Percentiles rank a stretch among this genome's conserved stretches.
These are phyloP conservation scores for Stichodactyla helianthus DNA, from an alignment of 64 coral and sea anemone species.

Conservation along the genomic window DNA sequence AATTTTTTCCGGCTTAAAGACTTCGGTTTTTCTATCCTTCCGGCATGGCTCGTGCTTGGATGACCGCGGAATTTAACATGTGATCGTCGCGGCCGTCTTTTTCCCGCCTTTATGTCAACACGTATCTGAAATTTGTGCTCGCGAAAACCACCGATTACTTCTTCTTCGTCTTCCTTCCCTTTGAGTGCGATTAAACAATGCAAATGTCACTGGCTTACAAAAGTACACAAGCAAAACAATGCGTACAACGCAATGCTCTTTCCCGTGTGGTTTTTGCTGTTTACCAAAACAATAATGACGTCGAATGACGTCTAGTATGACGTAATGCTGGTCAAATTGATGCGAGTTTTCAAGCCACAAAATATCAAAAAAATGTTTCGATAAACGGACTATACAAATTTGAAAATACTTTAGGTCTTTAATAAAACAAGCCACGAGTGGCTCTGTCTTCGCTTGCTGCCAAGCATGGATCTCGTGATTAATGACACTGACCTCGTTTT, in stretches of 20 bases:
- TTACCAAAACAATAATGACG: not conserved
- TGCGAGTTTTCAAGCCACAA: no score
- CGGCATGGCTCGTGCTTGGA: not conserved
- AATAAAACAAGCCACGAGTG: no score
- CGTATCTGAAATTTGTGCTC: not conserved
- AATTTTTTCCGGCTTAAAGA: not conserved
- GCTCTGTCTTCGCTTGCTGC: no score
- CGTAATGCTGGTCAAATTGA: not conserved
- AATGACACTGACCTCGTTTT: no score
- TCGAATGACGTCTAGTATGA: not conserved
- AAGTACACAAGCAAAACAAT: not conserved
- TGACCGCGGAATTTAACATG: not conserved
- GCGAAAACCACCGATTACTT: not conserved
- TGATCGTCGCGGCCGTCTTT: not conserved
- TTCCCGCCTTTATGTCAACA: not conserved
- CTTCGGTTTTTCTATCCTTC: not conserved
- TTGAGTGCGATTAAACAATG: not conserved
- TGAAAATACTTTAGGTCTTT: no score
- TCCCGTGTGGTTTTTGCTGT: not conserved
- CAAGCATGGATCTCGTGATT: no score
- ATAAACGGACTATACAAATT: no score
- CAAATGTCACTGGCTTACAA: not conserved
- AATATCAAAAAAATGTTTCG: no score
- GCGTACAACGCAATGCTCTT: not conserved
- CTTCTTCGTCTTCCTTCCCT: not conserved